Evolutionary conservation across 2,888 invertebrate genomes (phyloP).

Genomic region (Mythimna pallens): DNA sequence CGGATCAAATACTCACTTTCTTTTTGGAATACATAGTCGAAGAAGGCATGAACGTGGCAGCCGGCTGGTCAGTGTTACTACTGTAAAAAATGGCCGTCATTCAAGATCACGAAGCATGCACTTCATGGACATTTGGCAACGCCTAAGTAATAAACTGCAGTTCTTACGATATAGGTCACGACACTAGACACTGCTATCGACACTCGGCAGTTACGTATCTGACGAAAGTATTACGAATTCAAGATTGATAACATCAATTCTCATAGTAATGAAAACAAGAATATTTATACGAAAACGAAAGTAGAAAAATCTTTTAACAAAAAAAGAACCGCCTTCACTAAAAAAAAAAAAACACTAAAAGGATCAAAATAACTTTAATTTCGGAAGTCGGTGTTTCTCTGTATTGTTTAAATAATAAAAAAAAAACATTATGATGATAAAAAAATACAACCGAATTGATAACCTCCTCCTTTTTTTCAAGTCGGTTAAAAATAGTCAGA

Average conservation of each 20-base stretch:
- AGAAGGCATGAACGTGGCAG: background rate
- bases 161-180: background rate
- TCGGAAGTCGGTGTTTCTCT: no score
- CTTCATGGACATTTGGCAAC: slow-evolving; percentile 10
- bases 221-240: background rate
- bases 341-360: no score
- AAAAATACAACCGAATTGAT: no score
- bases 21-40: background rate
- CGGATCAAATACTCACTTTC: no score
- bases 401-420: no score
- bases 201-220: background rate
- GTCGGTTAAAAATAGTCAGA: no score
- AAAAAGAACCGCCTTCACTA: no score
- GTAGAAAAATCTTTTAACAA: no score
- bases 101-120: background rate
- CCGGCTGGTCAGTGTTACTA: no score
- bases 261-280: background rate
- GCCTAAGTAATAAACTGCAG: slow-evolving; percentile 1
- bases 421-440: no score
- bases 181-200: background rate
- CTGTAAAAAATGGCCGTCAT: background rate
- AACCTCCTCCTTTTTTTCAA: no score
- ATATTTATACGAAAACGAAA: background rate
- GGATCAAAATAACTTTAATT: no score
- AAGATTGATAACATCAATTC: background rate